phyloP scores from a whole-genome alignment of 2,888 invertebrate species.

The Megamerina dolium region DNA sequence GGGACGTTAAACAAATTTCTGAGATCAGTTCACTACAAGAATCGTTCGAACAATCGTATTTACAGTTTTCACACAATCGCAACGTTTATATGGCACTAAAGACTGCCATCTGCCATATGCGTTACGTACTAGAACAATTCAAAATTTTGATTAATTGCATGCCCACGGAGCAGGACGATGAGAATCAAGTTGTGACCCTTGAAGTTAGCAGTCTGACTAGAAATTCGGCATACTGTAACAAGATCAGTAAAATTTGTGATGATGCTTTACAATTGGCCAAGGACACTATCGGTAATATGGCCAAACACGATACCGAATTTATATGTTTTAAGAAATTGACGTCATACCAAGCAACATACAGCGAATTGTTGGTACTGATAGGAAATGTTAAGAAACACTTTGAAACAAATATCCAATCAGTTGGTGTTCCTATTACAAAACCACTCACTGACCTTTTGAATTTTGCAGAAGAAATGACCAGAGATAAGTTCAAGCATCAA shows the following conservation, averaged over 20 bases:
- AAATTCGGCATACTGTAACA: conserved; percentile 16
- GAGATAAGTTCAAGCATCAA: too few species aligned
- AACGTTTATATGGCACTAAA: conserved; percentile 29
- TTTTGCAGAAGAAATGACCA: conserved; percentile 17
- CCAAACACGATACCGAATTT: conserved; percentile 34
- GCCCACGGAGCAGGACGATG: conserved; percentile 46
- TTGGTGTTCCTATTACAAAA: conserved; percentile 34
- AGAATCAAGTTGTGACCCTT: conserved; percentile 23
- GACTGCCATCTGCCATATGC: conserved; percentile 31
- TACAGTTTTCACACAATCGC: conserved; percentile 30
- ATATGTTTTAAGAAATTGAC: conserved; percentile 29
- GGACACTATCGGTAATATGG: conserved; percentile 28
- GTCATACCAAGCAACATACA: conserved; percentile 20
- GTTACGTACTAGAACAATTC: conserved; percentile 61
- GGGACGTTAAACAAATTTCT: conserved; percentile 38
- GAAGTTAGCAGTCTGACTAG: conserved; percentile 18
- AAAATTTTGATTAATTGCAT: conserved; percentile 60
- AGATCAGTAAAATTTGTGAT: conserved; percentile 23
- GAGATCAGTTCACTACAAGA: conserved; percentile 17
- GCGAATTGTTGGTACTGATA: conserved; percentile 22
- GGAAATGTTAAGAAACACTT: conserved; percentile 18
- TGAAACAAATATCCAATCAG: conserved; percentile 9
- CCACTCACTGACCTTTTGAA: conserved; percentile 31
- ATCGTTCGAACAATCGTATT: conserved; percentile 8
- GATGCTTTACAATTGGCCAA: conserved; percentile 28